Percentiles rank a stretch among this genome's conserved stretches.
Conservation (phyloP, 2,797 vertebrate species). For the Staurois parvus region DNA sequence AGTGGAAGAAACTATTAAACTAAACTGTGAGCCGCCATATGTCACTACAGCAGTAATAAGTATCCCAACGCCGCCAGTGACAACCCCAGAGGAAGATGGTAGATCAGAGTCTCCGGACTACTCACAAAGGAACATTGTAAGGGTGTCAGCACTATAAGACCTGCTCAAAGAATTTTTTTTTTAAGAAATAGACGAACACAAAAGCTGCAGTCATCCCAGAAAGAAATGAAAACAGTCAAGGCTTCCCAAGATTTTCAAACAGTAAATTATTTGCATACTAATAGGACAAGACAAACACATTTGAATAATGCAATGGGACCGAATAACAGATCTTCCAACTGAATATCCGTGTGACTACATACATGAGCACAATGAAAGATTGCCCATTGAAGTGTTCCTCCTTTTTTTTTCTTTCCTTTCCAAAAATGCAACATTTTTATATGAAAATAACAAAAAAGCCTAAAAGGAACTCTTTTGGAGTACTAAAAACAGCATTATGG, state of each 20-base stretch:
- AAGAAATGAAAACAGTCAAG: conserved; percentile 65
- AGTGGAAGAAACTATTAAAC: conserved; percentile 88
- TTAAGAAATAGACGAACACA: conserved; percentile 59
- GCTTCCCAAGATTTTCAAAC: conserved; percentile 58
- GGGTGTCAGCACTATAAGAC: conserved; percentile 93
- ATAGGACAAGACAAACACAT: conserved; percentile 17
- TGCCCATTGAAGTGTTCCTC: conserved; percentile 69
- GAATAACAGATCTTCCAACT: conserved; percentile 50
- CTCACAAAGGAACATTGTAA: conserved; percentile 88
- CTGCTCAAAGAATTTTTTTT: conserved; percentile 64
- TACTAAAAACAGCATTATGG: conserved; percentile 73
- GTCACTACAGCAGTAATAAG: conserved; percentile 90
- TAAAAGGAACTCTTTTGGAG: conserved; percentile 67
- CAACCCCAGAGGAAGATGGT: conserved; percentile 81
- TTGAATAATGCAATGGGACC: conserved; percentile 38
- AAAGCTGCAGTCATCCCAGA: conserved; percentile 63
- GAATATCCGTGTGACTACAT: conserved; percentile 55
- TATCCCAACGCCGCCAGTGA: conserved; percentile 84
- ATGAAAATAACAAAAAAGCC: conserved; percentile 61
- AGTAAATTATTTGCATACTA: conserved; percentile 49
- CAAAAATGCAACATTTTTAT: conserved; percentile 80
- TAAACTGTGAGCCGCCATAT: conserved; percentile 90
- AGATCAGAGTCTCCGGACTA: conserved; percentile 83
- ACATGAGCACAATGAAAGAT: conserved; percentile 83
- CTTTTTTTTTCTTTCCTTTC: not conserved